Conservation (phyloP, 2,113 vertebrate species). For the Bothrops jararaca region DNA sequence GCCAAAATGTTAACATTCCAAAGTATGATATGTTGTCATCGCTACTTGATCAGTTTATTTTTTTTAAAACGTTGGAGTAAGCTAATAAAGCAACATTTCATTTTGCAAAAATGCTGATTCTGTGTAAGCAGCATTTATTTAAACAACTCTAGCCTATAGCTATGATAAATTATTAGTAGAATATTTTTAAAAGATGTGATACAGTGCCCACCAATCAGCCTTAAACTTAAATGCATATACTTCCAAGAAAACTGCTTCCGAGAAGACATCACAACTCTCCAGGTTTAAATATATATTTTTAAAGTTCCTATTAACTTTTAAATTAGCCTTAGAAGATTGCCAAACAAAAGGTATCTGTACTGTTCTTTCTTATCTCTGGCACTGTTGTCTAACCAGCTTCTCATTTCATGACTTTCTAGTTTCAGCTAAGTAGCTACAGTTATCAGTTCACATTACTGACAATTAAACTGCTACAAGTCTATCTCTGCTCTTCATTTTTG, state of each 20-base stretch:
- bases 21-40: background rate
- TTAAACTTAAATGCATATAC: background rate
- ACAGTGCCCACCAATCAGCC: background rate
- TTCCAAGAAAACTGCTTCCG: background rate
- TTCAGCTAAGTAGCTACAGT: background rate
- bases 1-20: background rate
- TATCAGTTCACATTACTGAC: background rate
- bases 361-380: background rate
- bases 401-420: background rate
- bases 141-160: background rate
- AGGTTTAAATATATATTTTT: background rate
- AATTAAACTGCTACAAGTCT: background rate
- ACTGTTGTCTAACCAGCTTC: background rate
- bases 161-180: background rate
- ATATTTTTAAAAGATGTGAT: background rate
- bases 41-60: background rate
- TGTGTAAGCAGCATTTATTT: background rate
- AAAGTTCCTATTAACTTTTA: background rate
- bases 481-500: background rate
- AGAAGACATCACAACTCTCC: background rate
- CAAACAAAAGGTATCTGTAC: background rate
- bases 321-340: background rate
- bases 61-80: background rate
- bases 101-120: background rate
- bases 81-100: background rate